Evolutionary conservation across 2,113 vertebrate species (phyloP).

Genomic region (Holacanthus passer): DNA sequence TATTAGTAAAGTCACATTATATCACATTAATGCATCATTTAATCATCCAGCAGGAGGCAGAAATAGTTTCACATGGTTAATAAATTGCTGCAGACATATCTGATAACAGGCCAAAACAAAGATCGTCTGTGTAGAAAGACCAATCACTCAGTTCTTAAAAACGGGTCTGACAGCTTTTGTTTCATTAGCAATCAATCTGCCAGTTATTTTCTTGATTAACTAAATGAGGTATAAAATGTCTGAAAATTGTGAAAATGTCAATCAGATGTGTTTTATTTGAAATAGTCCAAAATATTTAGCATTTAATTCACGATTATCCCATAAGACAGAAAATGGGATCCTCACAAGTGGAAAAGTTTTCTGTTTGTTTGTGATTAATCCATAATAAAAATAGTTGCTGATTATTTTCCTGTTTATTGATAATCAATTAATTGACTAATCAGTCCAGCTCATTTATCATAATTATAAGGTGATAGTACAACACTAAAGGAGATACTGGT

Average conservation of each 20-base stretch:
- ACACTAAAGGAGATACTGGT: too few relatives aligned
- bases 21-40: not conserved
- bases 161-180: not conserved
- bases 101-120: not conserved
- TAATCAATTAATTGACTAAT: too few relatives aligned
- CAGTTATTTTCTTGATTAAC: not conserved
- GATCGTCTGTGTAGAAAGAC: conserved; percentile 2
- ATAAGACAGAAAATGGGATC: not conserved
- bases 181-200: not conserved
- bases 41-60: not conserved
- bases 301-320: not conserved
- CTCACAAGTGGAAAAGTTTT: not conserved
- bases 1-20: not conserved
- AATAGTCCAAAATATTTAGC: not conserved
- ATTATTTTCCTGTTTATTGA: too few relatives aligned
- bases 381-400: too few relatives aligned
- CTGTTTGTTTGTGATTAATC: too few relatives aligned
- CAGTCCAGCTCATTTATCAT: too few relatives aligned
- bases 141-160: not conserved
- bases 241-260: not conserved
- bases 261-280: not conserved
- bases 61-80: not conserved
- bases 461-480: too few relatives aligned
- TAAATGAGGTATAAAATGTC: not conserved
- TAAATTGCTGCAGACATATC: not conserved